Percentiles rank a stretch among this genome's conserved stretches.
These are phyloP conservation scores for Opisthograptis luteolata DNA, from an alignment of 2,888 invertebrate genomes.

Conservation along the genomic window DNA sequence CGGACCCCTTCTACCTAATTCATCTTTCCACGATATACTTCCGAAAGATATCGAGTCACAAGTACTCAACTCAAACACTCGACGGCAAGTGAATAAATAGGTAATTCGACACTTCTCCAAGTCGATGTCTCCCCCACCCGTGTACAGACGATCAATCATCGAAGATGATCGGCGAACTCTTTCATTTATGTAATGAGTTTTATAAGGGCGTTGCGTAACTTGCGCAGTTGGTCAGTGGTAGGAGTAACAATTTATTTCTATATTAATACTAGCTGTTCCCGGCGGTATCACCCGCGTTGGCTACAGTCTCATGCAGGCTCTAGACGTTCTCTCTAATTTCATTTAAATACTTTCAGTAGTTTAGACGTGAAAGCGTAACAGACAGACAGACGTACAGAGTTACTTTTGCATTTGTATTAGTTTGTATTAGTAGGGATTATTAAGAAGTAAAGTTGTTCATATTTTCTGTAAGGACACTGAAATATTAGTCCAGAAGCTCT, in stretches of 20 bases:
- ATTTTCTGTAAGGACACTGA: too few relatives aligned
- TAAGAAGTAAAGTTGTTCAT: too few relatives aligned
- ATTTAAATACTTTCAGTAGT: too few relatives aligned
- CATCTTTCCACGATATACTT: constrained; percentile 14
- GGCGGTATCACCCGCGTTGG: too few relatives aligned
- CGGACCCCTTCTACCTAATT: constrained; percentile 13
- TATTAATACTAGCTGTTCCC: too few relatives aligned
- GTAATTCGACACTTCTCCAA: constrained; percentile 36
- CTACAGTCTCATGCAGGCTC: too few relatives aligned
- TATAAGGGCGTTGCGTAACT: constrained; percentile 30
- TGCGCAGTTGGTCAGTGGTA: constrained; percentile 4
- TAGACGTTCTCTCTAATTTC: too few relatives aligned
- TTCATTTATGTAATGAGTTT: constrained; percentile 81
- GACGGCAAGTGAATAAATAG: constrained; percentile 40
- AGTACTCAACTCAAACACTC: constrained; percentile 34
- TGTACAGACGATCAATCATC: constrained; percentile 65
- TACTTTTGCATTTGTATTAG: too few relatives aligned
- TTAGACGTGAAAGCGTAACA: too few relatives aligned
- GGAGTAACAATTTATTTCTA: not conserved
- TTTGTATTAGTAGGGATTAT: too few relatives aligned
- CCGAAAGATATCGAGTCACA: constrained; percentile 24
- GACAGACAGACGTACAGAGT: too few relatives aligned
- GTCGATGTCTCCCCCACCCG: constrained; percentile 23
- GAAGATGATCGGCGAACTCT: constrained; percentile 61
- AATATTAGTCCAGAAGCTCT: too few relatives aligned